Base-by-base conservation (phyloP, 2,113 vertebrate genomes). In the Catharus minimus region DNA sequence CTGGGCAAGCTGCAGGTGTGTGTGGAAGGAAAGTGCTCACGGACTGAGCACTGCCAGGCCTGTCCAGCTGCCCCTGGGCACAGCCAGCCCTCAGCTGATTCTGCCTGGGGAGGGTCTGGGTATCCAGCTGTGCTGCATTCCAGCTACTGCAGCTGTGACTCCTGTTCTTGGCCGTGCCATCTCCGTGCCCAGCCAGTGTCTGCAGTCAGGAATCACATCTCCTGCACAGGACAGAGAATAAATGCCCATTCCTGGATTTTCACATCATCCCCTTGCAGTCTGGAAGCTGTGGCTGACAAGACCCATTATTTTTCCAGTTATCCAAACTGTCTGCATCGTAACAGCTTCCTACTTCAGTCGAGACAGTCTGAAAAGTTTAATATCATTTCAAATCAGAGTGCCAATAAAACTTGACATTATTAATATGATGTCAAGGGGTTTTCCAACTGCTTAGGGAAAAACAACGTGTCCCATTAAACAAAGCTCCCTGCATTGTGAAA, bases 391-490 rank as follows among this genome's bases (percentile, higher is more conserved):
- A 97, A 97, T 95, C 91, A 96, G 96, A 96, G 95, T 92, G 68
- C 96, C 97, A 85, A 98, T 97, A 97, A 97, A 97, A 97, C 89
- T 76, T 97, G 97, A 97, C 97, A 96, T 97, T 97, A 97, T 97
- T 97, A 97, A 97, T 97, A 95, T 69, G 96, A 97, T 97, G 96
- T 97, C 97, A 96, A 97, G 97, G 95, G 88, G 46, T 77, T 94
- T 93, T 88, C 91, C 82, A 94, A 96, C 95, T 96, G 96, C 97
- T 97, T 97, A 93, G 96, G 96, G 96, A 93, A 95, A 96, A 97
- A 91, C 95, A 96, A 79, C 36, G 93, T 96, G 96, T 97, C 97
- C 96, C 95, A 96, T 97, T 97, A 96, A 95, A 88, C 93, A 81
- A 53, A 95, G 95, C 95, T 96, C 94, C 96, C 95, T 87, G 93